phyloP scores from a whole-genome alignment of 1,140 invertebrate species.

The Brachionus koreanus region DNA sequence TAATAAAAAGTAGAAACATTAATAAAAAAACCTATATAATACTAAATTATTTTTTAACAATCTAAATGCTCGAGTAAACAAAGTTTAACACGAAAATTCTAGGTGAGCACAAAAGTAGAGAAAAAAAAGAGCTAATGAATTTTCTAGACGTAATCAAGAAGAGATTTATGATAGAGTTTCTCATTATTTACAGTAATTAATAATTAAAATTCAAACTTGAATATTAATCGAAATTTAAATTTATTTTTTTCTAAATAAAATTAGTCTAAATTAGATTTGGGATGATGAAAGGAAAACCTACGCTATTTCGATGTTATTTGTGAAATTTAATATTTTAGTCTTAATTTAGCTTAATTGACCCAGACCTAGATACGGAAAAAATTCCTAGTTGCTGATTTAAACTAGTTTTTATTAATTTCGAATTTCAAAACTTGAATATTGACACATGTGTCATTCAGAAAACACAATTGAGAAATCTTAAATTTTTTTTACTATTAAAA shows the following conservation, averaged over 20 bases:
- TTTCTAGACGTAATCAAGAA: neutral
- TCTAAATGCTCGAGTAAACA: slow-evolving; percentile 35
- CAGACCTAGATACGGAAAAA: neutral
- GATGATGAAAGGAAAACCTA: neutral
- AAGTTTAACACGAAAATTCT: neutral
- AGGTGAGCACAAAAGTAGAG: neutral
- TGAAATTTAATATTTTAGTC: neutral
- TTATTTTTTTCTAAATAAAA: neutral
- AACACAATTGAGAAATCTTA: too few relatives aligned
- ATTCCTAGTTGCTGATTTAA: neutral
- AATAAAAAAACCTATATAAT: slow-evolving; percentile 12
- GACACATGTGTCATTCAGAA: neutral
- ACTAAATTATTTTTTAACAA: slow-evolving; percentile 12
- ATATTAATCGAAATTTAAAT: neutral
- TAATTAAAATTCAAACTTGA: neutral
- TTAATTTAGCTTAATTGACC: neutral
- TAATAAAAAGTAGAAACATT: neutral
- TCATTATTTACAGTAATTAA: slow-evolving; percentile 34
- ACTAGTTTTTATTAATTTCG: neutral
- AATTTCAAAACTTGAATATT: neutral
- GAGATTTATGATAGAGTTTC: neutral
- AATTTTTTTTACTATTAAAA: too few relatives aligned
- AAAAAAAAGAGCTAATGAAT: neutral
- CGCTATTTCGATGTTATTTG: neutral
- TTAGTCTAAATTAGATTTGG: neutral